These are phyloP conservation scores for Bryconaethiops microstoma DNA, from an alignment of 2,797 vertebrate genomes.

Conservation along the genomic window DNA sequence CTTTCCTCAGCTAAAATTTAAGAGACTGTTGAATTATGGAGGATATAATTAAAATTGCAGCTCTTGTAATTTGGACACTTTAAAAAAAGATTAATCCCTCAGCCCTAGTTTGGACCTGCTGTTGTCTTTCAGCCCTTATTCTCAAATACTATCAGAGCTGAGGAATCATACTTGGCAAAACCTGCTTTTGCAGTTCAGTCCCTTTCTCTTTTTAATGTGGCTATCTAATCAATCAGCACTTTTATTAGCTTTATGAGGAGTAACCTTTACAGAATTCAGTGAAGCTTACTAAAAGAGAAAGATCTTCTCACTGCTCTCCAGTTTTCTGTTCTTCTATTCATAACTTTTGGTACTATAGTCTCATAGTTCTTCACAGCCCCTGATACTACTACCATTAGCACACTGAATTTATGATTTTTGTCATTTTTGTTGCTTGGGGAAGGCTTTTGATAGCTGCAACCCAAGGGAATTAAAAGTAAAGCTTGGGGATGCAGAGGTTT, in stretches of 20 bases:
- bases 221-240: constrained; percentile 73
- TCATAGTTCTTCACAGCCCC: background rate
- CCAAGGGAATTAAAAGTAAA: constrained; percentile 39
- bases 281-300: constrained; percentile 44
- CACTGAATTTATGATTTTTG: constrained; percentile 21
- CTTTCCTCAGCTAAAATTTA: too few relatives aligned
- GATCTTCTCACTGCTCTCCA: constrained; percentile 41
- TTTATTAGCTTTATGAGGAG: constrained; percentile 67
- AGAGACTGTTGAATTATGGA: too few relatives aligned
- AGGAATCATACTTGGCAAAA: constrained; percentile 45
- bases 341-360: constrained; percentile 3
- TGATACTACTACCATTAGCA: background rate
- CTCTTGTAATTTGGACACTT: too few relatives aligned
- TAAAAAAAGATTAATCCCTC: too few relatives aligned
- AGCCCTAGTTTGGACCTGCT: background rate
- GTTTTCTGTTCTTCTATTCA: constrained; percentile 20
- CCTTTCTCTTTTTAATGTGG: constrained; percentile 67
- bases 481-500: constrained; percentile 25
- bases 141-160: constrained; percentile 21
- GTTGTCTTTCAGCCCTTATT: background rate
- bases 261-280: constrained; percentile 60
- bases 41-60: too few relatives aligned
- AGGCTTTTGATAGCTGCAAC: constrained; percentile 20
- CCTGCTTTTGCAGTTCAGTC: constrained; percentile 64
- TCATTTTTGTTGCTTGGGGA: constrained; percentile 30